Conservation (phyloP, 2,113 vertebrate genomes). For the Entomyzon cyanotis region DNA sequence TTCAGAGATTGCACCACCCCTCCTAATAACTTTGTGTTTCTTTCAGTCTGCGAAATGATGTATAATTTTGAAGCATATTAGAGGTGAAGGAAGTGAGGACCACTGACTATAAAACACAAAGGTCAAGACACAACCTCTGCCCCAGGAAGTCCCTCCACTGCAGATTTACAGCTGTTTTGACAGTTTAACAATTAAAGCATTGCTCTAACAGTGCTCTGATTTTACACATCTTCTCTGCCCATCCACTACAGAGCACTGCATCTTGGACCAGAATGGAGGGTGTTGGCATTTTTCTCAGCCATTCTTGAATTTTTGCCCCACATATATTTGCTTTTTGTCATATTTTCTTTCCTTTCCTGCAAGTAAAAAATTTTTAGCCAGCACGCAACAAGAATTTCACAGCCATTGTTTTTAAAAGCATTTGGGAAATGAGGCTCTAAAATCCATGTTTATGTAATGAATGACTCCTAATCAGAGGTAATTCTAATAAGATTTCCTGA, state of each 20-base stretch:
- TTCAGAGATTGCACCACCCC: background rate
- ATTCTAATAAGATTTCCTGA: background rate
- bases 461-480: background rate
- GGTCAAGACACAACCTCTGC: background rate
- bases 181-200: background rate
- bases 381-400: background rate
- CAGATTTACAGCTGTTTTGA: background rate
- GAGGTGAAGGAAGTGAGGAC: background rate
- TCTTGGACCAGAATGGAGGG: background rate
- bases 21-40: background rate
- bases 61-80: background rate
- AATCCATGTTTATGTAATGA: background rate
- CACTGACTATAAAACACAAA: background rate
- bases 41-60: background rate
- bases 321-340: background rate
- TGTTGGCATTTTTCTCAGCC: background rate
- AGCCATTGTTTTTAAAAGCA: background rate
- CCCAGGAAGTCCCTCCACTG: background rate
- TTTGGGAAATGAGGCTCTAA: background rate
- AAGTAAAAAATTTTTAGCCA: background rate
- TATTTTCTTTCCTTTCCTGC: background rate
- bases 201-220: background rate
- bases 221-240: background rate
- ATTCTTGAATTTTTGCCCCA: background rate
- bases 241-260: background rate